These are phyloP conservation scores for Danio aesculapii DNA, from an alignment of 2,797 vertebrate species.

Conservation along the genomic window DNA sequence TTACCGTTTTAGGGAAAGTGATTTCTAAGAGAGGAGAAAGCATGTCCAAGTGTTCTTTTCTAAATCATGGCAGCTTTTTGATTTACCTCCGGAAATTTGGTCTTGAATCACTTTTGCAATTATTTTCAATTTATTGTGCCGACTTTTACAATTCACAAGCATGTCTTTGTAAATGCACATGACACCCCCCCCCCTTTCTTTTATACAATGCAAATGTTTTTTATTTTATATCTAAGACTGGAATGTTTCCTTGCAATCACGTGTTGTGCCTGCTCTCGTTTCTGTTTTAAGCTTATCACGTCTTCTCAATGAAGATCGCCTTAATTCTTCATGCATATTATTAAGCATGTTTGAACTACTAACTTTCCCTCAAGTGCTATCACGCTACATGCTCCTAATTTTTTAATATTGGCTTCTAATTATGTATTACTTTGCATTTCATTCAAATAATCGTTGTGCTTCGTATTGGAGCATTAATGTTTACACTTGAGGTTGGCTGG, in stretches of 20 bases:
- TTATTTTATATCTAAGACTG: neutral
- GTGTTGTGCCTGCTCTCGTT: conserved; percentile 59
- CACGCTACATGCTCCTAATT: conserved; percentile 52
- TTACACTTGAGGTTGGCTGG: conserved; percentile 47
- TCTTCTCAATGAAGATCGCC: conserved; percentile 58
- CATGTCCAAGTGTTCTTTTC: neutral
- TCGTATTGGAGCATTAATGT: conserved; percentile 30
- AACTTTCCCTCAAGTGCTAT: conserved; percentile 63
- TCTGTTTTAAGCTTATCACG: conserved; percentile 59
- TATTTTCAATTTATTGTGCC: neutral
- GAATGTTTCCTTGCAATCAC: conserved; percentile 28
- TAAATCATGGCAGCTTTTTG: conserved; percentile 19
- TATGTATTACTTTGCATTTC: conserved; percentile 44
- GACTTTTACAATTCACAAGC: neutral
- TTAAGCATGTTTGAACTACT: conserved; percentile 66
- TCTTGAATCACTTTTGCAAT: neutral
- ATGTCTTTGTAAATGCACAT: neutral
- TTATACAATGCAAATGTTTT: conserved; percentile 23
- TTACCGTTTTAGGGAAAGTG: conserved; percentile 9
- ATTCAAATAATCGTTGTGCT: conserved; percentile 53
- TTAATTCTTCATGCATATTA: conserved; percentile 61
- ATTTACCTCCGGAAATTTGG: neutral
- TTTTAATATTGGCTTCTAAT: conserved; percentile 60
- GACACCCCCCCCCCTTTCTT: neutral
- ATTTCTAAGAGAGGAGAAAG: conserved; percentile 8